Conservation (phyloP, 2,113 vertebrate species). For the Campylomormyrus tamandua region DNA sequence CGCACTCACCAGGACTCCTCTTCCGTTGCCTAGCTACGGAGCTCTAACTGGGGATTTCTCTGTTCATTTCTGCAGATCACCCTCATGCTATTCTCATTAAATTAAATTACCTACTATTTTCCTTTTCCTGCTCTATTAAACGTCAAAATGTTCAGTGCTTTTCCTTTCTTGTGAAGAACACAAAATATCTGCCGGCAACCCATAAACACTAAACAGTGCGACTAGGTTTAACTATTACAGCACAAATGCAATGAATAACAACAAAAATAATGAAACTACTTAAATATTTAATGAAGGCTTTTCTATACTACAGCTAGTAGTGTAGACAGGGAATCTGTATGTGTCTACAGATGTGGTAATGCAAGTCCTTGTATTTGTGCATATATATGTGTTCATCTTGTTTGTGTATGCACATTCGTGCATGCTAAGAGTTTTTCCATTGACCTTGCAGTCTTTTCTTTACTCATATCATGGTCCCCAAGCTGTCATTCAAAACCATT, state of each 20-base stretch:
- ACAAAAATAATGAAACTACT: neutral
- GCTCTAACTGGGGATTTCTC: constrained; percentile 31
- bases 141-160: constrained; percentile 19
- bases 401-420: neutral
- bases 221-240: neutral
- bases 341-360: neutral
- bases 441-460: neutral
- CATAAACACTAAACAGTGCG: neutral
- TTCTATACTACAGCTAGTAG: neutral
- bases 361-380: neutral
- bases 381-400: neutral
- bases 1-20: constrained; percentile 39
- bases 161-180: neutral
- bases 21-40: constrained; percentile 40
- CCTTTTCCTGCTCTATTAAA: constrained; percentile 24
- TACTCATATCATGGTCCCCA: neutral
- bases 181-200: neutral
- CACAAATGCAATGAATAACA: neutral
- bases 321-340: neutral
- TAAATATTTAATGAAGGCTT: neutral
- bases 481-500: neutral
- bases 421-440: neutral
- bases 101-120: constrained; percentile 18
- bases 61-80: constrained; percentile 16
- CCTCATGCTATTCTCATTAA: constrained; percentile 8